Percentiles rank a stretch among this genome's conserved stretches.
Evolutionary conservation across 2,888 invertebrate species (phyloP).

Genomic region (Drosophila algonquin): DNA sequence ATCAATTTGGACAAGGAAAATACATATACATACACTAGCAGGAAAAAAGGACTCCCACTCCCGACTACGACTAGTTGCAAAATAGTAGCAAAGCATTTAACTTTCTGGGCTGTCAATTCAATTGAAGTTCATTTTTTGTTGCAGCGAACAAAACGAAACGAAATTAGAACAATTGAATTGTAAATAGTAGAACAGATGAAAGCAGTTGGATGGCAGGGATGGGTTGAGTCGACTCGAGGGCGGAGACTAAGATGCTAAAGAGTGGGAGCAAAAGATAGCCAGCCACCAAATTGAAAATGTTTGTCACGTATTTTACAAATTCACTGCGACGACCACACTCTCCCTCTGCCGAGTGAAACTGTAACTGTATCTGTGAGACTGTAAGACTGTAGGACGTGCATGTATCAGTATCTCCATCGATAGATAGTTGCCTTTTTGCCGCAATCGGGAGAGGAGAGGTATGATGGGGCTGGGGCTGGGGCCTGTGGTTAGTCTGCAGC

Average conservation of each 20-base stretch:
- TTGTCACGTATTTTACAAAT: conserved; percentile 80
- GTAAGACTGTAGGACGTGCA: conserved; percentile 35
- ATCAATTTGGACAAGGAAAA: conserved; percentile 68
- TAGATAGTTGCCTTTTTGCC: conserved; percentile 39
- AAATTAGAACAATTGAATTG: conserved; percentile 80
- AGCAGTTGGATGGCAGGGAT: conserved; percentile 10
- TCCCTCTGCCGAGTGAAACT: conserved; percentile 51
- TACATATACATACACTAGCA: too few species aligned
- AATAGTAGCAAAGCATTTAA: conserved; percentile 60
- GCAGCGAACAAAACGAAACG: conserved; percentile 49
- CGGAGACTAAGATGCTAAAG: conserved; percentile 13
- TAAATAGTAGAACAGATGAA: conserved; percentile 63
- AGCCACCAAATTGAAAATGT: conserved; percentile 70
- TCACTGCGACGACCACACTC: conserved; percentile 71
- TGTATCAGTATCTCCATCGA: conserved; percentile 40
- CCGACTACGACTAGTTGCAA: conserved; percentile 30
- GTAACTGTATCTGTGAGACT: conserved; percentile 39
- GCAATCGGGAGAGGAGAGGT: conserved; percentile 9
- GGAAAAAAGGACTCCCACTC: too few species aligned
- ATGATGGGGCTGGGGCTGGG: not conserved
- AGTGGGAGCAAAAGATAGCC: conserved; percentile 41
- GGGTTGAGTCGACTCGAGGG: not conserved
- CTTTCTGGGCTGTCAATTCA: conserved; percentile 71
- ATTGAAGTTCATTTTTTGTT: conserved; percentile 62
- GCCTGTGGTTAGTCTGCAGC: conserved; percentile 56